A percentile compares a stretch with the other conserved stretches of the same genome.
phyloP scores from a whole-genome alignment of 2,888 invertebrate species.

The Onthophagus sagittarius region DNA sequence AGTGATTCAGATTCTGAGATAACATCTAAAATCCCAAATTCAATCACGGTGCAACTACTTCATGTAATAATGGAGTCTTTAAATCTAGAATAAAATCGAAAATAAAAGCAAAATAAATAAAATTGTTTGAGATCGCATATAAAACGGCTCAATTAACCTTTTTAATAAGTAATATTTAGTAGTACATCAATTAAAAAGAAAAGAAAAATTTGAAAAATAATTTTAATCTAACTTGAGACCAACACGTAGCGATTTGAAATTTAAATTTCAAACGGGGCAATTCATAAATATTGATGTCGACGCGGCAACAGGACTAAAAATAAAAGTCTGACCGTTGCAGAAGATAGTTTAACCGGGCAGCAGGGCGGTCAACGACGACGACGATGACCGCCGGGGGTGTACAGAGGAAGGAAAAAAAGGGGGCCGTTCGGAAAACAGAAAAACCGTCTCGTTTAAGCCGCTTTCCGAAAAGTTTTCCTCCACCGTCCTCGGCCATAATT shows the following conservation, averaged over 20 bases:
- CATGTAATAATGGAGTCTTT: no score
- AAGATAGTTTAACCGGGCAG: background rate
- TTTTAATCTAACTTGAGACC: background rate
- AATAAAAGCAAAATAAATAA: no score
- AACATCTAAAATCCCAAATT: no score
- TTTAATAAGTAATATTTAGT: background rate
- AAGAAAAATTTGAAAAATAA: background rate
- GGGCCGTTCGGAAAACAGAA: background rate
- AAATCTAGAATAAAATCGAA: no score
- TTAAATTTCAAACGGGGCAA: background rate
- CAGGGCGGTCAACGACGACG: background rate
- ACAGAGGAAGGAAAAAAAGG: background rate
- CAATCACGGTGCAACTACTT: no score
- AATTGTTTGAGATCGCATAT: no score
- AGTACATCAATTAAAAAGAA: background rate
- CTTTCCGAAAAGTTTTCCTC: slow-evolving; percentile 6
- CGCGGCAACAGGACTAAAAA: background rate
- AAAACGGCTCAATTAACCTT: no score
- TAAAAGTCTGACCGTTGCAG: background rate
- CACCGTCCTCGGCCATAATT: slow-evolving; percentile 30
- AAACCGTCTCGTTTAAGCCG: background rate
- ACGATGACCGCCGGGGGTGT: background rate
- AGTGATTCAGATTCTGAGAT: no score
- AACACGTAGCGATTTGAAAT: background rate
- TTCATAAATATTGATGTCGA: background rate